phyloP scores from a whole-genome alignment of 2,888 invertebrate genomes.

The Meliscaeva auricollis region DNA sequence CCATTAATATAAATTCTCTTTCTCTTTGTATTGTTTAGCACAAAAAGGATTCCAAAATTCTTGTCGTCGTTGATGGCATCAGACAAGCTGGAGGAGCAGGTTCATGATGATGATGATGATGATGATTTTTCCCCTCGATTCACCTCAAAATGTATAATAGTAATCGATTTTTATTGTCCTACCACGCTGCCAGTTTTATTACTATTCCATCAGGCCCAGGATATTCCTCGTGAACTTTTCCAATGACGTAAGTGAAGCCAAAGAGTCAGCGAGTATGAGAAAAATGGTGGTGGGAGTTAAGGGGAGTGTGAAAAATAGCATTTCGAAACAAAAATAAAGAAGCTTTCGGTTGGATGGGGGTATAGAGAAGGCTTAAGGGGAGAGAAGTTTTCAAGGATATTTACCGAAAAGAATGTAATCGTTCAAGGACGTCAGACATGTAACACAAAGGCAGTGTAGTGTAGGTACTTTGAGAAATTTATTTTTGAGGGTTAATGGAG shows the following conservation, averaged over 20 bases:
- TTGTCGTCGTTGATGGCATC: not conserved
- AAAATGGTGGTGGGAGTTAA: not conserved
- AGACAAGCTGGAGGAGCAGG: not conserved
- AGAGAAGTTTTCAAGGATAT: slow-evolving; percentile 65
- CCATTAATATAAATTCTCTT: slow-evolving; percentile 61
- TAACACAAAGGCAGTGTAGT: slow-evolving; percentile 25
- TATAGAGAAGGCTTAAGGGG: not conserved
- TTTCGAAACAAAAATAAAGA: slow-evolving; percentile 21
- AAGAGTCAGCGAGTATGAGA: not conserved
- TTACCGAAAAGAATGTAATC: slow-evolving; percentile 56
- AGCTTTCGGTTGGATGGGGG: not conserved
- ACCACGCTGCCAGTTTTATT: not conserved
- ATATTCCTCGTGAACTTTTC: slow-evolving; percentile 58
- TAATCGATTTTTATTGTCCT: slow-evolving; percentile 73
- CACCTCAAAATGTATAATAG: slow-evolving; percentile 66
- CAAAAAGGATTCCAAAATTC: slow-evolving; percentile 30
- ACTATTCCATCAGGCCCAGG: slow-evolving; percentile 18
- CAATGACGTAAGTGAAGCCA: slow-evolving; percentile 41
- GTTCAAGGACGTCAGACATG: slow-evolving; percentile 67
- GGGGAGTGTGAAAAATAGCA: slow-evolving; percentile 28
- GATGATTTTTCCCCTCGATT: slow-evolving; percentile 56
- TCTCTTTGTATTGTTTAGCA: slow-evolving; percentile 33
- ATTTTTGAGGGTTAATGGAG: slow-evolving; percentile 54
- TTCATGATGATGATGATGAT: slow-evolving; percentile 19
- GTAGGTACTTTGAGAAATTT: slow-evolving; percentile 28